Evolutionary conservation across 30 jellyfish, hydroid and myxozoan genomes (phyloP), one percentile per base, ranked within the genome.

Genomic region (Nemopilema nomurai): DNA sequence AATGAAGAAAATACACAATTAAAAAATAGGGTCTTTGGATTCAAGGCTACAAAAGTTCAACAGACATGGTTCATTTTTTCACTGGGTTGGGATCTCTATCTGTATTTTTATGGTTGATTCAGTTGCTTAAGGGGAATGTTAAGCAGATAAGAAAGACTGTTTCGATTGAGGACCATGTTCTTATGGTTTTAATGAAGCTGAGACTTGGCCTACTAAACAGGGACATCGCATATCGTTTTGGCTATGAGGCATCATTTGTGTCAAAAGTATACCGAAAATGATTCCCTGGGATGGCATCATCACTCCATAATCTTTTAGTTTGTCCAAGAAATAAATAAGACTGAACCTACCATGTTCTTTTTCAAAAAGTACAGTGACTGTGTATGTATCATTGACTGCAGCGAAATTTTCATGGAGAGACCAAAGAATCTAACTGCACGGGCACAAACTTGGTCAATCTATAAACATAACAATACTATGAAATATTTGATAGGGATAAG

Each of bases 301-400:
- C 28, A 63, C 26, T 16, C 64, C 89, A 18, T n/a, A n/a, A n/a
- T n/a, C n/a, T n/a, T n/a, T n/a, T n/a, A n/a, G n/a, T n/a, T n/a
- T n/a, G n/a, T n/a, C n/a, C n/a, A n/a, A n/a, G n/a, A n/a, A n/a
- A n/a, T n/a, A n/a, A n/a, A n/a, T n/a, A n/a, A n/a, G n/a, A n/a
- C n/a, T n/a, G n/a, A n/a, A n/a, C n/a, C n/a, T n/a, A n/a, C 91
- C 1, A 69, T 19, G 80, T 79, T 63, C 21, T 79, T 87, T 50
- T 51, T 32, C 18, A 87, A 65, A 51, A n/a, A n/a, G n/a, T 52
- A n/a, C 30, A 50, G 26, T 21, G 62, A 78, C 76, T 79, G 88
- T 79, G 92, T 88, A 18, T 57, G 78, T 51, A 87, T 77, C 18
- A 87, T 78, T 18, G 96, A 77, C 73, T 87, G 96, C 92, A 50